Percentiles rank a stretch among this genome's conserved stretches.
Evolutionary conservation across 30 jellyfish, hydroid and myxozoan species (phyloP).

Genomic region (Nemopilema nomurai): DNA sequence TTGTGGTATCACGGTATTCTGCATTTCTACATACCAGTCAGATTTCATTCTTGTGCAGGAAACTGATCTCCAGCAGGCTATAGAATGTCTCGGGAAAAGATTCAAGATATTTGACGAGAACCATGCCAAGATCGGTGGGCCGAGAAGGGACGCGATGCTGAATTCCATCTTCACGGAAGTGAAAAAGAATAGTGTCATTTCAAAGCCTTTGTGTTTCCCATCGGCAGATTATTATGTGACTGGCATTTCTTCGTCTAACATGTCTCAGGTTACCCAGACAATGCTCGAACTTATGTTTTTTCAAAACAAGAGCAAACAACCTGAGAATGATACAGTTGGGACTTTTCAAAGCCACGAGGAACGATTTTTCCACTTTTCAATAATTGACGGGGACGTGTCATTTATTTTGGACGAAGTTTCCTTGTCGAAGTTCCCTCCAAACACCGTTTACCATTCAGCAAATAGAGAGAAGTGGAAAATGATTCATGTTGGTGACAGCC

Average conservation of each 20-base stretch:
- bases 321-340: neutral
- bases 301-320: conserved; percentile 11
- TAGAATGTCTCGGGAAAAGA: conserved; percentile 67
- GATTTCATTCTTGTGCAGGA: conserved; percentile 95
- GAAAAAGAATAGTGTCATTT: conserved; percentile 9
- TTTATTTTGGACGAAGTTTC: conserved; percentile 80
- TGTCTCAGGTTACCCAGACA: conserved; percentile 68
- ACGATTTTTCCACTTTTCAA: conserved; percentile 84
- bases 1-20: conserved; percentile 85
- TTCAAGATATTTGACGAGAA: conserved; percentile 92
- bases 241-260: conserved; percentile 81
- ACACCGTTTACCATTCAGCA: conserved; percentile 77
- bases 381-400: conserved; percentile 89
- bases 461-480: conserved; percentile 87
- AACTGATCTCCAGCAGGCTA: conserved; percentile 52
- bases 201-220: conserved; percentile 27
- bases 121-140: conserved; percentile 71
- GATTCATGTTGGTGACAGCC: conserved; percentile 81
- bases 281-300: conserved; percentile 88
- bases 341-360: conserved; percentile 9
- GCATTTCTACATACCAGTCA: conserved; percentile 97
- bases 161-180: conserved; percentile 21
- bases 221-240: conserved; percentile 70
- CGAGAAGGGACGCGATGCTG: conserved; percentile 52
- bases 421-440: conserved; percentile 74